phyloP scores from a whole-genome alignment of 2,888 invertebrate species.

The Acanthosepion esculentum region DNA sequence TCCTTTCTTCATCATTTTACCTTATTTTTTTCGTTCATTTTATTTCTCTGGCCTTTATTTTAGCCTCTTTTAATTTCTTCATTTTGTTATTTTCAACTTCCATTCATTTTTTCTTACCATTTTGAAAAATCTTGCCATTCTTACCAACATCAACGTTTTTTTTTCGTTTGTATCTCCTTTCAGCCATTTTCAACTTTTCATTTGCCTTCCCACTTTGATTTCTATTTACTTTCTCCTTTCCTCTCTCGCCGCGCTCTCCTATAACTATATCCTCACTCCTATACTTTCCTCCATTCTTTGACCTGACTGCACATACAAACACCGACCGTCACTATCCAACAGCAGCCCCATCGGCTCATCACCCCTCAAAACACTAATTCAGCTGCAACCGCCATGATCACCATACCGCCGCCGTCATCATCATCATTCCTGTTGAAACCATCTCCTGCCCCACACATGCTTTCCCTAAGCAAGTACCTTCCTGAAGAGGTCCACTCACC shows the following conservation, averaged over 20 bases:
- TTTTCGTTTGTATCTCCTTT: neutral
- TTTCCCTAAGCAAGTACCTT: neutral
- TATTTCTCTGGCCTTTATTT: no score
- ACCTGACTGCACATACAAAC: neutral
- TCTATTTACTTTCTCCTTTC: neutral
- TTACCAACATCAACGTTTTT: neutral
- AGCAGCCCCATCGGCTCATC: no score
- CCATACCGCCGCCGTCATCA: neutral
- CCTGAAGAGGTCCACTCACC: neutral
- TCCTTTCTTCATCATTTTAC: no score
- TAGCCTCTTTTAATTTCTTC: no score
- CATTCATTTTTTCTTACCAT: no score
- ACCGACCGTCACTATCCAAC: neutral
- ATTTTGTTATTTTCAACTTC: no score
- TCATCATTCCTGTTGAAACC: neutral
- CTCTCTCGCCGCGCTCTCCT: neutral
- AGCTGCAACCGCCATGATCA: neutral
- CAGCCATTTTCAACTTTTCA: neutral
- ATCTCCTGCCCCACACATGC: neutral
- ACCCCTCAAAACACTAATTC: neutral
- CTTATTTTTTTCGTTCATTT: no score
- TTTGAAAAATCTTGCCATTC: no score
- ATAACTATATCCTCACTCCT: neutral
- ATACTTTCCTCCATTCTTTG: neutral
- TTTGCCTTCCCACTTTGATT: neutral